Evolutionary conservation across 2,888 invertebrate genomes (phyloP), one percentile per base, ranked within the genome.

Genomic region (Mesorhabditis belari): DNA sequence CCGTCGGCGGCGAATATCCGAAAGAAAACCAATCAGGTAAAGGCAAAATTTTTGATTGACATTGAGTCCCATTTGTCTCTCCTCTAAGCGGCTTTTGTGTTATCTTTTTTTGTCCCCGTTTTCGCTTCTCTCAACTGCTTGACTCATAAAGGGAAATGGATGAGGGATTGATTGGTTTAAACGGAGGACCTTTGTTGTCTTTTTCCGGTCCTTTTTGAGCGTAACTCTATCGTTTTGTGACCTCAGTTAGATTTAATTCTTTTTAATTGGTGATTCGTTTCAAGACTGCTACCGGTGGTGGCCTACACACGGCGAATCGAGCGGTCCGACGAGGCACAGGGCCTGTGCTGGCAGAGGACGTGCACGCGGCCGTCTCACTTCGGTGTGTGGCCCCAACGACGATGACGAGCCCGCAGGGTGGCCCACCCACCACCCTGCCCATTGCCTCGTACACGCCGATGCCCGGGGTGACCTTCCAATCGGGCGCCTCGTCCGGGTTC

Each of bases 241-340:
- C 52, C 25, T 24, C 51, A 28, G 5, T 26, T 21, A 5, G 17
- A 50, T 51, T 62, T 27, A 55, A 58, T 27, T 53, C 49, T 60
- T 35, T 56, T 60, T 59, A 5, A 19, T 35, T n/a, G n/a, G n/a
- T n/a, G n/a, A n/a, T n/a, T n/a, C n/a, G n/a, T n/a, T n/a, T n/a
- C n/a, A n/a, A n/a, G n/a, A n/a, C n/a, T n/a, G n/a, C n/a, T n/a
- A n/a, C n/a, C n/a, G n/a, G n/a, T n/a, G n/a, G n/a, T n/a, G 44
- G 44, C n/a, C 55, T 51, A 25, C 55, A 50, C 4, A 55, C 53
- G 49, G 27, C 55, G 4, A 25, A 52, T 29, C 73, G 73, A 0
- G 69, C 73, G 23, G 69, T 65, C 57, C 75, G 77, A 23, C 76
- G 77, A 23, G 75, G 75, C n/a, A 77, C 77, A 5, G 77, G 77